Evolutionary conservation across 2,888 invertebrate genomes (phyloP).

Genomic region (Cerceris rybyensis): DNA sequence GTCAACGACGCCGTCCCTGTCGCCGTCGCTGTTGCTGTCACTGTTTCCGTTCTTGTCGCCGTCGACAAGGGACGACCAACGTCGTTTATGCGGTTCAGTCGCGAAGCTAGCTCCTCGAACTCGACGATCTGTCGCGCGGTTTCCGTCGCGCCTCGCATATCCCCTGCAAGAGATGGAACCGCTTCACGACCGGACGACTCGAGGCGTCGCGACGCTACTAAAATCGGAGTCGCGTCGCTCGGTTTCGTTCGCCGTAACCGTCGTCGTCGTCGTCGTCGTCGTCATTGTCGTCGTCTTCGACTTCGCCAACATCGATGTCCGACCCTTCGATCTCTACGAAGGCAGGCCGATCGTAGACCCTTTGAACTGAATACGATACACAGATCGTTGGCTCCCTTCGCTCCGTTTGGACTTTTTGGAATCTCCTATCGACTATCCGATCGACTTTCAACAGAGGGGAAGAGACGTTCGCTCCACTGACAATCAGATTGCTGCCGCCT

Average conservation of each 20-base stretch:
- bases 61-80: conserved; percentile 37
- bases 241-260: neutral
- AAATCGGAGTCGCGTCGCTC: conserved; percentile 56
- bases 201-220: conserved; percentile 77
- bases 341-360: neutral
- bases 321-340: neutral
- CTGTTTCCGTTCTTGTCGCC: conserved; percentile 16
- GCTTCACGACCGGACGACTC: conserved; percentile 65
- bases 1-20: neutral
- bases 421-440: too few relatives aligned
- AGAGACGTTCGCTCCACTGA: too few relatives aligned
- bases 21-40: conserved; percentile 23
- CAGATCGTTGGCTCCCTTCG: neutral
- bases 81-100: conserved; percentile 79
- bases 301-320: conserved; percentile 15
- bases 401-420: neutral
- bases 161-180: conserved; percentile 55
- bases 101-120: conserved; percentile 80
- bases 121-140: conserved; percentile 79
- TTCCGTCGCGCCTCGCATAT: conserved; percentile 75
- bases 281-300: neutral
- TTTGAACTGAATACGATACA: neutral
- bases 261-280: conserved; percentile 7
- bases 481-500: too few relatives aligned
- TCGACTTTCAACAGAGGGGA: too few relatives aligned